Percentiles rank a stretch among this genome's conserved stretches.
Evolutionary conservation across 2,113 vertebrate genomes (phyloP).

Genomic region (Anoura caudifer): DNA sequence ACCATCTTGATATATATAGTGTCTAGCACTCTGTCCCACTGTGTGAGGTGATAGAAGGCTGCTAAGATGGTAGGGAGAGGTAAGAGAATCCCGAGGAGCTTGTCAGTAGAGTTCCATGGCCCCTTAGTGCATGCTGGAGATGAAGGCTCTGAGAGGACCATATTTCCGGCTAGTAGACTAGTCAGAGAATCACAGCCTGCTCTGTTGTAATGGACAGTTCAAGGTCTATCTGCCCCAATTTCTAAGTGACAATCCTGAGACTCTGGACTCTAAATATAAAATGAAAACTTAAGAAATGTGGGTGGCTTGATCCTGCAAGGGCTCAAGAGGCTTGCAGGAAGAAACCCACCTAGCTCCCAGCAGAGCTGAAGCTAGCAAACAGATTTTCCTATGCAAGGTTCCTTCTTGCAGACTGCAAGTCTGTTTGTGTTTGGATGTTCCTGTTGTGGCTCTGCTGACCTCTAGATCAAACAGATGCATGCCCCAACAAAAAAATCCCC

Average conservation of each 20-base stretch:
- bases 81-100: neutral
- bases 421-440: conserved; percentile 7
- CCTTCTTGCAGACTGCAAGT: neutral
- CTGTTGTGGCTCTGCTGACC: neutral
- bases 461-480: conserved; percentile 38
- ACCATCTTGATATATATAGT: neutral
- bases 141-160: neutral
- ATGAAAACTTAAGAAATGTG: neutral
- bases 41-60: neutral
- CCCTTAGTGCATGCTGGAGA: neutral
- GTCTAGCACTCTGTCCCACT: neutral
- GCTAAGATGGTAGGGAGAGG: neutral
- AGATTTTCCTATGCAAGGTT: neutral
- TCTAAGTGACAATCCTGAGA: neutral
- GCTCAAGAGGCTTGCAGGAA: neutral
- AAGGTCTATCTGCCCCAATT: neutral
- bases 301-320: neutral
- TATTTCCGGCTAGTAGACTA: neutral
- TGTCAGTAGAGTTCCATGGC: neutral
- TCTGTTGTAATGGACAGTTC: neutral
- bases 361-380: neutral
- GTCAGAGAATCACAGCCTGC: neutral
- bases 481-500: conserved; percentile 23
- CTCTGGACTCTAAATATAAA: conserved; percentile 13
- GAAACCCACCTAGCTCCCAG: neutral